Base-by-base conservation (phyloP, 1,140 invertebrate species). In the Trichonephila inaurata region DNA sequence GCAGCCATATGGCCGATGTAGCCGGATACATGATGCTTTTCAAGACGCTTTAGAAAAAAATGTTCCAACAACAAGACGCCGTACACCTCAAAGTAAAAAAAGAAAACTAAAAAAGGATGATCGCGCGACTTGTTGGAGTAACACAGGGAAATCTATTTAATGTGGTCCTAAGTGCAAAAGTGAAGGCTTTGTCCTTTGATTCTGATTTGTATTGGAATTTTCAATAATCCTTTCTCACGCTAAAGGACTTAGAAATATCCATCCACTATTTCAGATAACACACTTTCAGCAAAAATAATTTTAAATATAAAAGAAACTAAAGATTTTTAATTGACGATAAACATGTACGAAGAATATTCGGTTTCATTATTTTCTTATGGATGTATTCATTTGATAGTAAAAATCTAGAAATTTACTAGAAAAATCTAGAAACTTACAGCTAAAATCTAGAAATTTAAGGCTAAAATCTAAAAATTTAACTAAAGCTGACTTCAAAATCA, bases 11-110 rank as follows among this genome's bases (percentile, higher is more conserved):
- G 90, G 51, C 61, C 24, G 51, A 81, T 40, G 72, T 18, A 91
- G 28, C 90, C 90, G 90, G 90, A 91, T 91, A 62, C 60, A 60
- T 91, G 61, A 18, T 40, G 90, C 60, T 44, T 82, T 66, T 40
- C 72, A 44, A 90, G 69, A 90, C 18, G 14, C n/a, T 69, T 8
- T 21, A 8, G 19, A 69, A 69, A 69, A 69, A 69, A 69, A 24
- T 0, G n/a, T 2, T 14, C 16, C 0, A 44, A 44, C 16, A 24
- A 40, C 72, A 33, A 33, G 28, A 77, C 72, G 72, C 28, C 72
- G 28, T 8, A 3, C 72, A 77, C 72, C 28, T 40, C 72, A 28
- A 77, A 40, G 33, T 77, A 40, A 77, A 40, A 77, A 18, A 33
- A 5, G 16, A 77, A 77, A 33, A 33, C 12, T 14, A 33, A 69